These are phyloP conservation scores for Hipposideros larvatus DNA, from an alignment of 2,797 vertebrate genomes.

Conservation along the genomic window DNA sequence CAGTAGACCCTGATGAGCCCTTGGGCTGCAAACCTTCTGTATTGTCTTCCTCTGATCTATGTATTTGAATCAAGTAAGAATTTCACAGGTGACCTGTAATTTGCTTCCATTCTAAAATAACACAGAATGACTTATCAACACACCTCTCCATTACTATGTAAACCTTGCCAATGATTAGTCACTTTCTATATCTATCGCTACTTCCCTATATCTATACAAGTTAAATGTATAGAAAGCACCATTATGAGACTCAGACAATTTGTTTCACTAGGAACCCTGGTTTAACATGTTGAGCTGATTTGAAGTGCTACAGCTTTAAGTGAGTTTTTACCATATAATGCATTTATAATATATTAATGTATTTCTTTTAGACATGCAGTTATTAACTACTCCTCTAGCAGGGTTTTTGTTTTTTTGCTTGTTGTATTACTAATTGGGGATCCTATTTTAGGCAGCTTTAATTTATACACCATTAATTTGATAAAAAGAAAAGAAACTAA, in stretches of 20 bases:
- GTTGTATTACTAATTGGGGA: not conserved
- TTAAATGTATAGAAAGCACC: not conserved
- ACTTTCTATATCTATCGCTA: not conserved
- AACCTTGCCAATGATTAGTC: not conserved
- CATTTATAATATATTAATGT: not conserved
- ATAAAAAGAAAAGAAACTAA: slow-evolving; percentile 30
- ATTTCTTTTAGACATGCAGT: not conserved
- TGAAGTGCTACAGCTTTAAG: not conserved
- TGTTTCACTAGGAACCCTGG: not conserved
- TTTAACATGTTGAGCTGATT: not conserved
- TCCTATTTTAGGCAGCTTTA: slow-evolving; percentile 10
- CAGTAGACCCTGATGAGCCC: not conserved
- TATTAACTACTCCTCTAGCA: not conserved
- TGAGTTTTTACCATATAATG: not conserved
- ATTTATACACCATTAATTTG: slow-evolving; percentile 4
- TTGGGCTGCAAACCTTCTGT: not conserved
- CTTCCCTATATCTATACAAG: not conserved
- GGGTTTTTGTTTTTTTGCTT: not conserved
- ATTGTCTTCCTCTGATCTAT: not conserved
- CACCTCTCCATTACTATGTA: not conserved
- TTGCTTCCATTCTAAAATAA: not conserved
- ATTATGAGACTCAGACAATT: not conserved
- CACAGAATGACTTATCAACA: not conserved
- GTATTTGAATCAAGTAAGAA: not conserved
- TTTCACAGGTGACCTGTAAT: not conserved